Conservation (phyloP, 2,888 invertebrate species). For the Heteromurus nitidus region DNA sequence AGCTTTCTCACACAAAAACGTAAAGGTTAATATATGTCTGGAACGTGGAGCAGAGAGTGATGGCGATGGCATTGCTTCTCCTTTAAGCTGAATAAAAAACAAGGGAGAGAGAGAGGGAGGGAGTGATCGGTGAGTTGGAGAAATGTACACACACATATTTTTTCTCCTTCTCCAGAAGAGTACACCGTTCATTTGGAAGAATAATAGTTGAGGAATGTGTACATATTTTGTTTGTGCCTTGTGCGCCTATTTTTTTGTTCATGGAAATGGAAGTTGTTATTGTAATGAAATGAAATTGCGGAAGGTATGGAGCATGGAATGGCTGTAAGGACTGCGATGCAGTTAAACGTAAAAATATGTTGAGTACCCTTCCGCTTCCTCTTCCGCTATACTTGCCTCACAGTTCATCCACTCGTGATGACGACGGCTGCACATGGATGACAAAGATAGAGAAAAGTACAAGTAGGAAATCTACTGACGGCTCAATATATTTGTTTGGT, state of each 20-base stretch:
- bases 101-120: too few species aligned
- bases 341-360: too few species aligned
- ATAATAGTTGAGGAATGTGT: neutral
- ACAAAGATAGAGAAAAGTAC: too few species aligned
- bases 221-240: too few species aligned
- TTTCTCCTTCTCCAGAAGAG: slow-evolving; percentile 2
- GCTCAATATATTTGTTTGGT: too few species aligned
- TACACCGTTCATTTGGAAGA: slow-evolving; percentile 4
- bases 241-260: neutral
- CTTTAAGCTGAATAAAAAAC: neutral
- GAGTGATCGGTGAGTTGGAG: neutral
- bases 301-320: too few species aligned
- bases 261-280: neutral
- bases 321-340: too few species aligned
- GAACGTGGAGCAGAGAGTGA: slow-evolving; percentile 4
- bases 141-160: neutral
- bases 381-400: neutral
- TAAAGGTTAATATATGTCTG: neutral
- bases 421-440: too few species aligned
- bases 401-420: neutral
- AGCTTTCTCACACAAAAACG: too few species aligned
- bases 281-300: neutral
- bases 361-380: too few species aligned
- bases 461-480: too few species aligned
- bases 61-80: neutral